Conservation (phyloP, 1,140 invertebrate genomes). For the Condylostylus longicornis region DNA sequence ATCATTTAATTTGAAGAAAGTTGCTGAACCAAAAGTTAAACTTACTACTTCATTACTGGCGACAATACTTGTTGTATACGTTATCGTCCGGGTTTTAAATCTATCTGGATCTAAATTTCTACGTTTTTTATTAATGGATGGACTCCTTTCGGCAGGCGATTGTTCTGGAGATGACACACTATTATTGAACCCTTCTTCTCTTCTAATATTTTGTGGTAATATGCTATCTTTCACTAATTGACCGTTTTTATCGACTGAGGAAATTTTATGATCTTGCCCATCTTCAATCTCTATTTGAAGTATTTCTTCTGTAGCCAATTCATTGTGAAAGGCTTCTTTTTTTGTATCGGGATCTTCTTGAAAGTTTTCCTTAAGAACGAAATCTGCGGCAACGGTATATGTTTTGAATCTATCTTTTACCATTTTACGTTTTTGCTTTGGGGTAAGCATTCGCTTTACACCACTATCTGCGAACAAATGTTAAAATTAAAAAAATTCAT, state of each 20-base stretch:
- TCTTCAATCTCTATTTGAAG: constrained; percentile 24
- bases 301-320: constrained; percentile 26
- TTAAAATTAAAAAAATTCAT: too few relatives aligned
- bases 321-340: constrained; percentile 15
- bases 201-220: too few relatives aligned
- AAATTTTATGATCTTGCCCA: background rate
- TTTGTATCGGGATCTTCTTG: constrained; percentile 2
- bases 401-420: constrained; percentile 63
- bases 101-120: constrained; percentile 20
- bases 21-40: background rate
- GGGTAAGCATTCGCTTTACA: constrained; percentile 42
- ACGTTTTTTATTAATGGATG: too few relatives aligned
- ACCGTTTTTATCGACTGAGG: background rate
- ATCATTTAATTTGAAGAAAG: background rate
- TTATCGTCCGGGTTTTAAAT: constrained; percentile 26
- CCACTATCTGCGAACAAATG: constrained; percentile 12
- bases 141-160: too few relatives aligned
- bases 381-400: constrained; percentile 53
- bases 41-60: too few relatives aligned
- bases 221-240: too few relatives aligned
- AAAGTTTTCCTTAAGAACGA: constrained; percentile 12
- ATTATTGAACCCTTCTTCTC: too few relatives aligned
- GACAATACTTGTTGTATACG: constrained; percentile 19
- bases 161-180: too few relatives aligned
- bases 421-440: constrained; percentile 55